Evolutionary conservation across 2,797 vertebrate genomes (phyloP).

Genomic region (Helostoma temminkii): DNA sequence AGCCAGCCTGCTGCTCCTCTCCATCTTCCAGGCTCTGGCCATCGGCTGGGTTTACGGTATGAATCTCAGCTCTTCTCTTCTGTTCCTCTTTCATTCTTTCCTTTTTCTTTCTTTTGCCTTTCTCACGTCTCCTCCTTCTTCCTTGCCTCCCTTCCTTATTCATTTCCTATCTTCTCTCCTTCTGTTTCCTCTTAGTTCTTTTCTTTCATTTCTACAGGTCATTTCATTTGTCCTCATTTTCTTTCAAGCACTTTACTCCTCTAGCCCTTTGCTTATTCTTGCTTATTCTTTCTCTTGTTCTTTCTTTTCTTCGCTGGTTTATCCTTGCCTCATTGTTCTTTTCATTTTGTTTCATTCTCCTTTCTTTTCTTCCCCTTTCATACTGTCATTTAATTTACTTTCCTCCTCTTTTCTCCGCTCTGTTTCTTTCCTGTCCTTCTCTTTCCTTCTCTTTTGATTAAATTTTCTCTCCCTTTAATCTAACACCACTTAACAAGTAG

Average conservation of each 20-base stretch:
- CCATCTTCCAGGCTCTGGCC: slow-evolving; percentile 90
- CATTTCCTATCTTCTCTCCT: neutral
- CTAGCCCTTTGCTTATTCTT: neutral
- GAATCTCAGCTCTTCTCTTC: slow-evolving; percentile 24
- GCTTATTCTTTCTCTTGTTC: neutral
- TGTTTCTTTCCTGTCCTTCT: neutral
- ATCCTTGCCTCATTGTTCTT: neutral
- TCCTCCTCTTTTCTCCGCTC: neutral
- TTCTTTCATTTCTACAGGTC: too few species aligned
- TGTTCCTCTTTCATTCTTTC: neutral
- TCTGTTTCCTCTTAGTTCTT: neutral
- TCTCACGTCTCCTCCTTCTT: neutral
- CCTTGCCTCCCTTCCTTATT: neutral
- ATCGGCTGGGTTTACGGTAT: slow-evolving; percentile 94
- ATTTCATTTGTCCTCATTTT: too few species aligned
- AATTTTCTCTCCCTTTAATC: neutral
- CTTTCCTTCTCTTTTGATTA: neutral
- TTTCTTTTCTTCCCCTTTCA: neutral
- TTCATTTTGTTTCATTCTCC: neutral
- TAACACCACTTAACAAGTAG: neutral
- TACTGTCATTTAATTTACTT: neutral
- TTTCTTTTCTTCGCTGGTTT: neutral
- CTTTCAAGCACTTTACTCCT: neutral
- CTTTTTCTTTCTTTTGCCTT: neutral
- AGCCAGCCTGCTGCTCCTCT: slow-evolving; percentile 89